Percentiles rank a stretch among this genome's conserved stretches.
Evolutionary conservation across 2,113 vertebrate species (phyloP).

Genomic region (Sceloporus tristichus): DNA sequence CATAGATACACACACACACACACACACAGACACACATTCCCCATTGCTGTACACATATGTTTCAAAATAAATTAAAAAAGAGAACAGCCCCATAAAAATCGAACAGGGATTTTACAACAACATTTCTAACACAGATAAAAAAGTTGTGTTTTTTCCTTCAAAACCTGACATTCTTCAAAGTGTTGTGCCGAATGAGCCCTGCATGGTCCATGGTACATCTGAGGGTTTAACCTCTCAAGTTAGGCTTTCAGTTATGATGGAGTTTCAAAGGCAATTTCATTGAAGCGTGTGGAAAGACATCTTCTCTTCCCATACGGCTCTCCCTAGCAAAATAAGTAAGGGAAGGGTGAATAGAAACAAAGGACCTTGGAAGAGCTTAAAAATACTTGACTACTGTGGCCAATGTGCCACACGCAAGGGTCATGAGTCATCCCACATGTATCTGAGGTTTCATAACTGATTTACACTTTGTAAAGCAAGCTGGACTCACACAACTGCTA

Average conservation of each 20-base stretch:
- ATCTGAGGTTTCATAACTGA: background rate
- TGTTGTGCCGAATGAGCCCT: background rate
- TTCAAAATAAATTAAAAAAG: conserved; percentile 27
- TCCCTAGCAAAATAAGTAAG: conserved; percentile 4
- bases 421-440: background rate
- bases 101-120: background rate
- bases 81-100: background rate
- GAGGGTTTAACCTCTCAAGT: background rate
- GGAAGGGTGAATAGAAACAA: background rate
- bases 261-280: background rate
- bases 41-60: background rate
- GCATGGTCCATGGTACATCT: background rate
- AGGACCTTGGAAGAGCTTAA: background rate
- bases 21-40: background rate
- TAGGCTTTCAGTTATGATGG: background rate
- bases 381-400: background rate
- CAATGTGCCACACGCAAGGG: too few relatives aligned
- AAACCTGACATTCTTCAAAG: background rate
- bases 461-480: background rate
- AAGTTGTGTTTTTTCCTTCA: background rate
- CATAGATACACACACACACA: background rate
- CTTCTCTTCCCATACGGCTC: background rate
- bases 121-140: background rate
- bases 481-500: background rate
- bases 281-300: background rate